Evolutionary conservation across 2,797 vertebrate genomes (phyloP).

Genomic region (Ctenosaura bakeri): DNA sequence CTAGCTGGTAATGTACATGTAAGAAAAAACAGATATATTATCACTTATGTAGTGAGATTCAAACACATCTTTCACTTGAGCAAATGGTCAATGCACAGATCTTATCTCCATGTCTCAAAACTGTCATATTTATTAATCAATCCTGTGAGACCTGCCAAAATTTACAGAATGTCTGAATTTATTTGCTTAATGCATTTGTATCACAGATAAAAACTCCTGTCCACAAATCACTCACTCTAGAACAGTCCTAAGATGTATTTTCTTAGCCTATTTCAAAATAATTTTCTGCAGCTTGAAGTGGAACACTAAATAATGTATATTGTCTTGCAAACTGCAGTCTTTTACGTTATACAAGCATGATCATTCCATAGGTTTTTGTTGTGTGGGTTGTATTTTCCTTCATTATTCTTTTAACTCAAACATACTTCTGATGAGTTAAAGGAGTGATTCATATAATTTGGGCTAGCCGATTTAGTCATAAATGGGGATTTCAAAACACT

Average conservation of each 20-base stretch:
- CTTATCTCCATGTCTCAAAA: background rate
- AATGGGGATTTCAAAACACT: slow-evolving; percentile 16
- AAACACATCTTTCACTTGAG: background rate
- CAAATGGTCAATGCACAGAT: background rate
- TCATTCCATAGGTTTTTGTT: background rate
- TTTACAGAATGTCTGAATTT: too few relatives aligned
- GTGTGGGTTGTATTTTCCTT: background rate
- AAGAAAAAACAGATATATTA: background rate
- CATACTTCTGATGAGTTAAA: slow-evolving; percentile 5
- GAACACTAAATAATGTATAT: background rate
- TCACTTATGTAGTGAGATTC: background rate
- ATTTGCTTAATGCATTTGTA: background rate
- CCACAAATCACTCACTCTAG: background rate
- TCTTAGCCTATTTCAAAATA: background rate
- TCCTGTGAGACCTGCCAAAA: background rate
- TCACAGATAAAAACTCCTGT: background rate
- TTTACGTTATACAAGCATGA: background rate
- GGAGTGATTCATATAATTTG: slow-evolving; percentile 20
- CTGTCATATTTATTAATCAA: background rate
- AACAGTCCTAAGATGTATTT: background rate
- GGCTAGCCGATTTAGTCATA: slow-evolving; percentile 13
- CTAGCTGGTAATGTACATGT: background rate
- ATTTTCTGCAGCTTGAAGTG: background rate
- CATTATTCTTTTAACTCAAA: background rate
- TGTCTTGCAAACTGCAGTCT: background rate